phyloP scores from a whole-genome alignment of 1,140 invertebrate genomes.

The Aphaenogaster floridana region DNA sequence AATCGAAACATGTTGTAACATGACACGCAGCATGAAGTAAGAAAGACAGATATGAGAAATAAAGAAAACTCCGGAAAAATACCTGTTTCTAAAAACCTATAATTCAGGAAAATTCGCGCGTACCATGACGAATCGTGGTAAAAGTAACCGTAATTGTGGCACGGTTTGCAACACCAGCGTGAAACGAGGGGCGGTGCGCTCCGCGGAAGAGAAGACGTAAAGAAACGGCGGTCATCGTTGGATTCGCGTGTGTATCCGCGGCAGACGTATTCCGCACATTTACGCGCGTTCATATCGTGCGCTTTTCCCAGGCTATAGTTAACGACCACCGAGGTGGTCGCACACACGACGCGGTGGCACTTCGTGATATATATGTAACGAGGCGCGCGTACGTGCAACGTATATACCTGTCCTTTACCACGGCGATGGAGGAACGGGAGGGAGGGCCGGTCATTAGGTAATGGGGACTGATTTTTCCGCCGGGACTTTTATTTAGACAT shows the following conservation, averaged over 20 bases:
- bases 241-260: slow-evolving; percentile 23
- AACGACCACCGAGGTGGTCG: slow-evolving; percentile 48
- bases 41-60: not conserved
- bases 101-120: slow-evolving; percentile 1
- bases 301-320: slow-evolving; percentile 42
- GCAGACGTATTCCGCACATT: slow-evolving; percentile 18
- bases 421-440: not conserved
- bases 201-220: slow-evolving; percentile 4
- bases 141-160: slow-evolving; percentile 11
- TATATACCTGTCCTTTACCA: not conserved
- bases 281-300: slow-evolving; percentile 27
- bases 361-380: slow-evolving; percentile 46
- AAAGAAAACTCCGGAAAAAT: not conserved
- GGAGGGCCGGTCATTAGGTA: slow-evolving; percentile 22
- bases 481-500: slow-evolving; percentile 56
- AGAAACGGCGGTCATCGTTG: slow-evolving; percentile 24
- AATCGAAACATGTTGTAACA: not conserved
- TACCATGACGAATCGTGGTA: not conserved
- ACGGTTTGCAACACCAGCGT: slow-evolving; percentile 11
- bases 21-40: not conserved
- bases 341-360: slow-evolving; percentile 17
- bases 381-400: slow-evolving; percentile 9
- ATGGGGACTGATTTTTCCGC: slow-evolving; percentile 48
- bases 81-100: not conserved
- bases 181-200: not conserved